A percentile compares a stretch with the other conserved stretches of the same genome.
Evolutionary conservation across 1,140 invertebrate genomes (phyloP).

Genomic region (Trissolcus basalis): DNA sequence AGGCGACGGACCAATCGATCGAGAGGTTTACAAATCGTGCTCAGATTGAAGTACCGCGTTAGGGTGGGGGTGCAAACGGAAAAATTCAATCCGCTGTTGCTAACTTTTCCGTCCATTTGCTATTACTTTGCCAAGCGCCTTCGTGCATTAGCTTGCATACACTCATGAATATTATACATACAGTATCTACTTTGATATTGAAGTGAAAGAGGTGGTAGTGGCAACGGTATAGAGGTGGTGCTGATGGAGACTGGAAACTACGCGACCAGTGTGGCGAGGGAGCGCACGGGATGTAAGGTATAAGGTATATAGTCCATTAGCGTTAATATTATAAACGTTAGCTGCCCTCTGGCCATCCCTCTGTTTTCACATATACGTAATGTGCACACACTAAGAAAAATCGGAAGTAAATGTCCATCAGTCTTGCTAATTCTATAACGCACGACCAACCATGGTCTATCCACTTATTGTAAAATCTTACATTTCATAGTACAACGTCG

Average conservation of each 20-base stretch:
- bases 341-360: conserved; percentile 74
- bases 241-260: conserved; percentile 48
- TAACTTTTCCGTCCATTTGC: conserved; percentile 62
- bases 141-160: conserved; percentile 73
- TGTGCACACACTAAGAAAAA: conserved; percentile 26
- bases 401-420: conserved; percentile 6
- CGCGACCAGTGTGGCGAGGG: conserved; percentile 56
- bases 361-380: conserved; percentile 68
- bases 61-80: conserved; percentile 14
- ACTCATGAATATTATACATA: conserved; percentile 73
- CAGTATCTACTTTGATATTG: conserved; percentile 55
- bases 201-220: conserved; percentile 54
- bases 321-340: conserved; percentile 78
- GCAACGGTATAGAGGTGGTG: conserved; percentile 35
- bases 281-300: conserved; percentile 72
- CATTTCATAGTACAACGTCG: too few relatives aligned
- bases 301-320: conserved; percentile 76
- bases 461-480: too few relatives aligned
- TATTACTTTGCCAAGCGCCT: conserved; percentile 68
- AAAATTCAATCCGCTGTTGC: conserved; percentile 53
- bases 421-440: not conserved
- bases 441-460: conserved; percentile 28
- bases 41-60: not conserved
- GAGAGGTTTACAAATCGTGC: conserved; percentile 5
- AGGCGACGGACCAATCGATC: not conserved